Base-by-base conservation (phyloP, 2,797 vertebrate genomes). In the Karalla daura region DNA sequence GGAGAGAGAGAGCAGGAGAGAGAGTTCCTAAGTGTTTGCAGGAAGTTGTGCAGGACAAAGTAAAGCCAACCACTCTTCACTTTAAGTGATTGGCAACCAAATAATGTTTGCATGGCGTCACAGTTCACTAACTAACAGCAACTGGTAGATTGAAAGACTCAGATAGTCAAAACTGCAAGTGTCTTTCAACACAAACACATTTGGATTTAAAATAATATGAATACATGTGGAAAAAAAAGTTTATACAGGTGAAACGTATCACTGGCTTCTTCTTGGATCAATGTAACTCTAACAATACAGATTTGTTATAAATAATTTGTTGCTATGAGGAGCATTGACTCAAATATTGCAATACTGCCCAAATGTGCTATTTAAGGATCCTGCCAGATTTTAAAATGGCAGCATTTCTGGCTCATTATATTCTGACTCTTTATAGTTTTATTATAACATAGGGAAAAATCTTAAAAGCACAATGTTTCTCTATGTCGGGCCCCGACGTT, bases 81-180 rank as follows among this genome's bases (percentile, higher is more conserved):
- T 60, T 30, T 30, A 28, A 43, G 43, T 54, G 24, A 61, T 37
- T 59, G 28, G 49, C 30, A 49, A 62, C 27, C 5, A 43, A 65
- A 71, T 47, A 17, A 28, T 62, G 41, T 33, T 60, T 52, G 12
- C 43, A 56, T 51, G 54, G 74, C 65, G 40, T 83, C 70, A 78
- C 70, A 72, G 74, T 69, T 81, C 36, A 77, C 17, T n/a, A n/a
- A n/a, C n/a, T n/a, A n/a, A n/a, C n/a, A n/a, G 44, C 49, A 50
- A 58, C 39, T 68, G 66, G 46, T 39, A 3, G 5, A 32, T 59
- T 60, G 63, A 52, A 51, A 74, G 53, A 36, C 63, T 49, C 41
- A 62, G 33, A 18, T 40, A 4, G 40, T 75, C 15, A 41, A 68
- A 66, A 80, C n/a, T 68, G 30, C 4, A 46, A 47, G 60, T 25